Evolutionary conservation across 2,113 vertebrate species (phyloP).

Genomic region (Camelus bactrianus): DNA sequence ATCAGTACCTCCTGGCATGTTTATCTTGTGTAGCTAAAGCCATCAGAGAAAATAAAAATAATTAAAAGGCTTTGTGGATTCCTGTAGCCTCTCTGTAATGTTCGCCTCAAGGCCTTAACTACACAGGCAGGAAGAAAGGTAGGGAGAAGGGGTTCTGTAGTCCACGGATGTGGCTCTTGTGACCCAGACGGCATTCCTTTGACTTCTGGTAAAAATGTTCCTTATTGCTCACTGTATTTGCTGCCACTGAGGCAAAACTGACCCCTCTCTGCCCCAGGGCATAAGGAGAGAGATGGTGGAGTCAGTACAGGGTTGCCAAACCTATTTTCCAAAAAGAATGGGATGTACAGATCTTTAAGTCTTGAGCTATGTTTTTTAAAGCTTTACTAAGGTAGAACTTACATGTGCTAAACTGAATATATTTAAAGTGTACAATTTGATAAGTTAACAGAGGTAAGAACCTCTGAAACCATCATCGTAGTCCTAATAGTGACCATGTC

Average conservation of each 20-base stretch:
- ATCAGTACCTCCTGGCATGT: not conserved
- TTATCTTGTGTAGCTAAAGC: not conserved
- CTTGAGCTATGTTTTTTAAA: not conserved
- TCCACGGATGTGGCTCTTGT: not conserved
- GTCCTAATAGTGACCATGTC: not conserved
- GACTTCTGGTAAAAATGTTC: not conserved
- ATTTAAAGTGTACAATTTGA: constrained; percentile 3
- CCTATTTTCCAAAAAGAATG: not conserved
- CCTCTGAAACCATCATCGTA: not conserved
- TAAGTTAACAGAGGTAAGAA: not conserved
- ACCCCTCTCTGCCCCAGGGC: no score
- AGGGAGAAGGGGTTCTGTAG: not conserved
- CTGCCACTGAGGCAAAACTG: not conserved
- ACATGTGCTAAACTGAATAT: not conserved
- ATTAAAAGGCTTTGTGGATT: not conserved
- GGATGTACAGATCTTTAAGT: not conserved
- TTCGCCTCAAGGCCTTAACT: not conserved
- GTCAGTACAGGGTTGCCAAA: not conserved
- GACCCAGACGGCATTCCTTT: not conserved
- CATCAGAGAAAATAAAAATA: not conserved
- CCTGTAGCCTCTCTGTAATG: not conserved
- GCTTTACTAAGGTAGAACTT: not conserved
- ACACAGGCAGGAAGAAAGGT: not conserved
- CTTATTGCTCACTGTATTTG: not conserved
- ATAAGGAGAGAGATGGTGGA: not conserved